Evolutionary conservation across 1,140 invertebrate genomes (phyloP).

Genomic region (Delia radicum): DNA sequence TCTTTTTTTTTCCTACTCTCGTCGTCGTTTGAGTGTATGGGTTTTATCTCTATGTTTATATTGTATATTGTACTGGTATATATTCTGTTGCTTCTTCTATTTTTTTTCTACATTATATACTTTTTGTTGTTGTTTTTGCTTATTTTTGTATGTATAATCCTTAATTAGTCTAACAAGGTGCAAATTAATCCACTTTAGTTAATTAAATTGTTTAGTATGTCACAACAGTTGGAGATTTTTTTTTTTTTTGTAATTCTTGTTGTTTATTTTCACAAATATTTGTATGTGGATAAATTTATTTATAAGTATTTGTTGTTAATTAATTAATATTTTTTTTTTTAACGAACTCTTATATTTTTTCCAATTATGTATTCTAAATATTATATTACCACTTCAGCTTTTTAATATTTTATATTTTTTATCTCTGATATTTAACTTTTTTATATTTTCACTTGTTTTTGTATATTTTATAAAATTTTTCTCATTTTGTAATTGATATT

Average conservation of each 20-base stretch:
- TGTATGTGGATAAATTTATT: background rate
- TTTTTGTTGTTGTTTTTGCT: constrained; percentile 32
- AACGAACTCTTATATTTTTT: too few species aligned
- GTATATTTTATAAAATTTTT: background rate
- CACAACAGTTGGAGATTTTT: background rate
- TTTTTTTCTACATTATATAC: background rate
- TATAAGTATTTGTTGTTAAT: background rate
- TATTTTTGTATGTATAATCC: too few species aligned
- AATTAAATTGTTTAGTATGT: constrained; percentile 46
- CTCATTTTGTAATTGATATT: too few species aligned
- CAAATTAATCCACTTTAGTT: constrained; percentile 56
- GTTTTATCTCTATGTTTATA: background rate
- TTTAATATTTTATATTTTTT: background rate
- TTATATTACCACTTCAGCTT: too few species aligned
- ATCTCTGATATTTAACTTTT: background rate
- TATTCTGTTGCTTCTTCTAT: background rate
- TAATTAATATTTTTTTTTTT: background rate
- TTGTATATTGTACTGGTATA: constrained; percentile 20
- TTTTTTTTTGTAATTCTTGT: background rate
- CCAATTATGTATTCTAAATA: too few species aligned
- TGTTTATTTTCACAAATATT: too few species aligned
- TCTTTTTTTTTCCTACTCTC: background rate
- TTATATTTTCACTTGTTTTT: background rate
- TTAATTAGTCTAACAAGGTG: constrained; percentile 55
- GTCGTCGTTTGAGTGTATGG: background rate